phyloP scores from a whole-genome alignment of 2,797 vertebrate genomes.

The Echiichthys vipera region DNA sequence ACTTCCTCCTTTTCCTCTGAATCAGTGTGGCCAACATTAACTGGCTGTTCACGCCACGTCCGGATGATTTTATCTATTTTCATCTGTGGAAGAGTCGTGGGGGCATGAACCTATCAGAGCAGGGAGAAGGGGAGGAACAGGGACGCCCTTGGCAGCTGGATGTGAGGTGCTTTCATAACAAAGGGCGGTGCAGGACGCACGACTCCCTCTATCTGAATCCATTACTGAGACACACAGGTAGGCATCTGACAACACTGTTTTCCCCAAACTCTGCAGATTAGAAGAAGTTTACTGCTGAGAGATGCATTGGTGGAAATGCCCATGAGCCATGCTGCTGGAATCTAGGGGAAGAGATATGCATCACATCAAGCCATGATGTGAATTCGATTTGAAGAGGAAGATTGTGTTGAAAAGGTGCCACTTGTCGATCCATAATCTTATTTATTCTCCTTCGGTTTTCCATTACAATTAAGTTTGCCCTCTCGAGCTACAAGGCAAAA shows the following conservation, averaged over 20 bases:
- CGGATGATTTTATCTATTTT: conserved; percentile 72
- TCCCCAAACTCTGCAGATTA: conserved; percentile 50
- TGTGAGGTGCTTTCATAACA: conserved; percentile 78
- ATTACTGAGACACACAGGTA: conserved; percentile 55
- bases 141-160: conserved; percentile 72
- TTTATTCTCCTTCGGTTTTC: neutral
- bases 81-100: conserved; percentile 60
- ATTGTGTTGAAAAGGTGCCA: conserved; percentile 16
- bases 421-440: neutral
- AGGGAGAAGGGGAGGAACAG: conserved; percentile 29
- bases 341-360: conserved; percentile 20
- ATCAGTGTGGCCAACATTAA: conserved; percentile 57
- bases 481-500: neutral
- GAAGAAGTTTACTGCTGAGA: conserved; percentile 54
- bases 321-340: conserved; percentile 25
- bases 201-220: conserved; percentile 53
- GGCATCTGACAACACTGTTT: conserved; percentile 53
- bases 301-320: conserved; percentile 40
- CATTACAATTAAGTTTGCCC: neutral
- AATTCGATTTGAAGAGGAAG: conserved; percentile 25
- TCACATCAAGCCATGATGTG: conserved; percentile 1
- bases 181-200: conserved; percentile 40
- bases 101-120: conserved; percentile 69
- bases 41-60: conserved; percentile 61
- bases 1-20: conserved; percentile 2